Base-by-base conservation (phyloP, 2,797 vertebrate species). In the Pseudomugil tenellus region DNA sequence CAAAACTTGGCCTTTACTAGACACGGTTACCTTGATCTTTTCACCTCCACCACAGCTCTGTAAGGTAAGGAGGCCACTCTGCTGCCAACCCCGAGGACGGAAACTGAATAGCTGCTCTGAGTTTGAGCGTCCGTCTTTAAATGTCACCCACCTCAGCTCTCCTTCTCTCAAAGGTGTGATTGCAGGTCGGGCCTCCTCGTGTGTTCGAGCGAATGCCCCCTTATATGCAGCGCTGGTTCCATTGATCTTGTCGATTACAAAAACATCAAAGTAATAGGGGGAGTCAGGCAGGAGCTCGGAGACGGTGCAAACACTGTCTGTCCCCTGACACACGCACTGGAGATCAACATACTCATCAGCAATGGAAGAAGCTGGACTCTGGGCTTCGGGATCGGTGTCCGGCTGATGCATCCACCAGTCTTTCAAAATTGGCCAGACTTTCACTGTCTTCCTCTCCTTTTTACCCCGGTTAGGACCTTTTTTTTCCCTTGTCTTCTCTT, bases 201-300 rank as follows among this genome's bases (percentile, higher is more conserved):
- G 94, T 0, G 96, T 97, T 41, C 81, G 92, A 52, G 95, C 92
- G 0, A 91, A 93, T 0, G 95, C 91, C n/a, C 96, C 96, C 0
- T 91, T 94, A 79, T 96, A 98, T 0, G 95, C 89, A 0, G 73
- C 72, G 0, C 93, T 96, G 55, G 95, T 96, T 0, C 95, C 89
- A 2, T 96, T 96, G 31, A 94, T 72, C 63, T 88, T 88, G 67
- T 96, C 96, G 0, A 95, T 91, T 52, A 95, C 92, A 35, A 96
- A 97, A n/a, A 98, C 89, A 0, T 97, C 96, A 43, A 98, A 96
- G 84, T 96, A 96, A 76, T 97, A 97, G 60, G 92, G 92, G 0
- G 93, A 95, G 79, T 92, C 93, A 1, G 96, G 94, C 48, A 92
- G 91, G 67, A 98, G 93, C 17, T 88, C 94, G 0, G 95, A 93